Percentiles rank a stretch among this genome's conserved stretches.
These are phyloP conservation scores for Rostratula benghalensis DNA, from an alignment of 2,113 vertebrate species.

Conservation along the genomic window DNA sequence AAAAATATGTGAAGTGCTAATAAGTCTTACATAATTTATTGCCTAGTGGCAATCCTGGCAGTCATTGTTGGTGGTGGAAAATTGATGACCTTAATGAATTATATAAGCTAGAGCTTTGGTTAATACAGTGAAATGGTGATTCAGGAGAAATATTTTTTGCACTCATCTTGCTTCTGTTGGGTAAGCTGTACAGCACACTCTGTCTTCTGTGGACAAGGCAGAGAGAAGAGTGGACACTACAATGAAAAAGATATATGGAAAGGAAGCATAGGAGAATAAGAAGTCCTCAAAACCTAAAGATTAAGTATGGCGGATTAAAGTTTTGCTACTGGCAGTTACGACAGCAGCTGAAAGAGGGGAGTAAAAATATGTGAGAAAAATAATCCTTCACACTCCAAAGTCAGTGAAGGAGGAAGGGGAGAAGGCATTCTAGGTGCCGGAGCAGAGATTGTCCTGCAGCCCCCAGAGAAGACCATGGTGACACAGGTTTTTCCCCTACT, in stretches of 20 bases:
- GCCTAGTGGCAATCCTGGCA: neutral
- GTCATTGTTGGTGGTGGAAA: neutral
- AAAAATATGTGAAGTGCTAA: neutral
- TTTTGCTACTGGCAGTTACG: neutral
- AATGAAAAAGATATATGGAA: neutral
- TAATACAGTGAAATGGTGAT: neutral
- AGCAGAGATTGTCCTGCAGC: neutral
- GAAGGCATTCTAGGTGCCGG: accelerated
- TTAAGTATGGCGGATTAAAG: neutral
- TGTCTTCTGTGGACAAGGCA: neutral
- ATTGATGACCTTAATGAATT: neutral
- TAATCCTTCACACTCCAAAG: neutral
- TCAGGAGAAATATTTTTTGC: neutral
- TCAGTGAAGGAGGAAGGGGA: neutral
- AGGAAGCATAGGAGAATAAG: neutral
- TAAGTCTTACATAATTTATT: neutral
- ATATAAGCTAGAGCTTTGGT: neutral
- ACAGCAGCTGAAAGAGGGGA: neutral
- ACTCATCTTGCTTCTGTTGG: neutral
- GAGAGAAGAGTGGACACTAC: neutral
- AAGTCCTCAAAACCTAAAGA: neutral
- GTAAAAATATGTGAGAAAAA: neutral
- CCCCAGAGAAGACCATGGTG: neutral
- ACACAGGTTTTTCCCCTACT: accelerated
- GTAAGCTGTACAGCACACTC: neutral